phyloP scores from a whole-genome alignment of 2,113 vertebrate species.

The Oostethus manadensis region DNA sequence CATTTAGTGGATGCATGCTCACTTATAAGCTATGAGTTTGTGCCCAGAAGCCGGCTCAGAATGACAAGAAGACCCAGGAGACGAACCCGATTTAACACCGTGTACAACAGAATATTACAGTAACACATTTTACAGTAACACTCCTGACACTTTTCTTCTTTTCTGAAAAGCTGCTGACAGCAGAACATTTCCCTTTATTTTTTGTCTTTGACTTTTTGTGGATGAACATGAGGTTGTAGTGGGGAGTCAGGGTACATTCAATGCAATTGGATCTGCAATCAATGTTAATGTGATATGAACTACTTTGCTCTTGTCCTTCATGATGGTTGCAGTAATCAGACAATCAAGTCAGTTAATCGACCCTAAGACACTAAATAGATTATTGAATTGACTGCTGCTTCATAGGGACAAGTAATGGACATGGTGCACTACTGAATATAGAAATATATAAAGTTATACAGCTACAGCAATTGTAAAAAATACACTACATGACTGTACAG shows the following conservation, averaged over 20 bases:
- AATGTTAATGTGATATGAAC: constrained; percentile 3
- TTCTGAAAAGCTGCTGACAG: constrained; percentile 31
- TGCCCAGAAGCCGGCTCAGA: constrained; percentile 27
- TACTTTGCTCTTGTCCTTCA: not conserved
- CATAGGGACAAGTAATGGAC: not conserved
- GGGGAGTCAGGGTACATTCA: not conserved
- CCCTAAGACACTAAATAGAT: not conserved
- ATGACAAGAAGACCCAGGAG: constrained; percentile 40
- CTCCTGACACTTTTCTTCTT: constrained; percentile 25
- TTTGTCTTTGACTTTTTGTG: not conserved
- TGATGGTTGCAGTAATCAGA: not conserved
- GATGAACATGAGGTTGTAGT: not conserved
- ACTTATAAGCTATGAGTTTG: constrained; percentile 18
- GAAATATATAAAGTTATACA: not conserved
- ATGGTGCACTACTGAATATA: not conserved
- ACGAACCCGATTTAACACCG: constrained; percentile 18
- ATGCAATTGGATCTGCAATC: not conserved
- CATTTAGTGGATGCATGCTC: constrained; percentile 23
- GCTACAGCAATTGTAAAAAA: too few species aligned
- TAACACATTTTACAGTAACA: constrained; percentile 25
- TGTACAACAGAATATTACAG: constrained; percentile 38
- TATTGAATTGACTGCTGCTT: constrained; percentile 7
- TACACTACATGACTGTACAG: too few species aligned
- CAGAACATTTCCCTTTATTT: constrained; percentile 13
- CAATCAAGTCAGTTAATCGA: not conserved